Base-by-base conservation (phyloP, 2,888 invertebrate genomes). In the Sphecodes monilicornis region DNA sequence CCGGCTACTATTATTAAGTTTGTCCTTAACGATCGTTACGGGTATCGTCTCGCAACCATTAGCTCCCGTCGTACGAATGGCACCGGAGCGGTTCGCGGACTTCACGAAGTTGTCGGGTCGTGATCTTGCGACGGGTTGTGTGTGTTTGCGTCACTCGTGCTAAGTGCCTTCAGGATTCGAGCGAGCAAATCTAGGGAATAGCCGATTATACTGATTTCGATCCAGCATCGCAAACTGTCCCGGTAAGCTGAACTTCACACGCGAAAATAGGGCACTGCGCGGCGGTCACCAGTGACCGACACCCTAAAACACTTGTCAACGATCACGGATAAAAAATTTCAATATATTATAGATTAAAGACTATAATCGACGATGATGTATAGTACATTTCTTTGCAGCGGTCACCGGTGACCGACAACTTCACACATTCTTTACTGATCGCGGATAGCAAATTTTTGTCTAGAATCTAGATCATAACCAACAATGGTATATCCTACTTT, bases 1-100 rank as follows among this genome's bases (percentile, higher is more conserved):
- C 82, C 80, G 78, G 76, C 74, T 83, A 90, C 93, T 93, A 93
- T 93, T 93, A 93, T 93, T 93, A 93, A 91, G 89, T 92, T 92
- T 89, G 93, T 92, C 93, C 93, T 93, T 91, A 90, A 88, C 88
- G 86, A 85, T 90, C 82, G 84, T 82, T 84, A 85, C 83, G 85
- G 85, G 75, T 87, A 86, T 80, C 80, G 76, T 84, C 81, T 81
- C 76, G 80, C 77, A 79, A 77, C 75, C 82, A 86, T 87, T 86
- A 81, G 84, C 82, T 76, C 57, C 57, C 70, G 81, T 73, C 66
- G 77, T 39, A 76, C 86, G 86, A 82, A 79, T 86, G 83, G 86
- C 88, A 86, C 66, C 84, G 78, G 78, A 68, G 46, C 68, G 64
- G 41, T 76, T 72, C 78, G 82, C 73, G 80, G 60, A 87, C 46